Percentiles rank a stretch among this genome's conserved stretches.
Evolutionary conservation across 2,113 vertebrate species (phyloP).

Genomic region (Patagioenas fasciata): DNA sequence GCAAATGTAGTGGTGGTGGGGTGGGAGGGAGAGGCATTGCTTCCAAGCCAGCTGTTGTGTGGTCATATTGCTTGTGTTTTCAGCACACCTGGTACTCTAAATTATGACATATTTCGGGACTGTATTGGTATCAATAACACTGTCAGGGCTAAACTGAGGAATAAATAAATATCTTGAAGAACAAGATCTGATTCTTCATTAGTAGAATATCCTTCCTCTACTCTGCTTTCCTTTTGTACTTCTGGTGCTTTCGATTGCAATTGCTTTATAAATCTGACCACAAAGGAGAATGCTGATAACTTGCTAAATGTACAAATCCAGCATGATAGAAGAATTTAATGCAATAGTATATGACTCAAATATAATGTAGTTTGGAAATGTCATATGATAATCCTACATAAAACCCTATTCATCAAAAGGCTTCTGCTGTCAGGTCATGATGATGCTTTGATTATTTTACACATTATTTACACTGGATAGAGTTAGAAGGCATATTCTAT

Average conservation of each 20-base stretch:
- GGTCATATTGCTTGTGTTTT: not conserved
- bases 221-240: constrained; percentile 2
- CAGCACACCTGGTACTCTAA: not conserved
- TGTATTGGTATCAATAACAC: not conserved
- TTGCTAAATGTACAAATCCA: constrained; percentile 68
- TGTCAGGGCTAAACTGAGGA: not conserved
- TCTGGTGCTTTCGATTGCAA: constrained; percentile 23
- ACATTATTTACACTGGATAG: constrained; percentile 76
- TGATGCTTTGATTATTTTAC: constrained; percentile 78
- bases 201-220: not conserved
- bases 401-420: constrained; percentile 78
- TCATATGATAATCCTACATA: constrained; percentile 80
- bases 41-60: not conserved
- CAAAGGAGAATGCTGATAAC: constrained; percentile 28
- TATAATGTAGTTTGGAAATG: constrained; percentile 80
- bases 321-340: constrained; percentile 65
- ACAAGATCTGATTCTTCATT: constrained; percentile 9
- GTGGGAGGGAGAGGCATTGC: not conserved
- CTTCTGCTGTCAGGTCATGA: constrained; percentile 72
- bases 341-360: constrained; percentile 75
- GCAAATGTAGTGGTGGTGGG: too few relatives aligned
- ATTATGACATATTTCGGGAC: not conserved
- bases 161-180: not conserved
- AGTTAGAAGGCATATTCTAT: constrained; percentile 73
- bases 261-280: constrained; percentile 30